Conservation (phyloP, 2,888 invertebrate species). For the Erebia palarica region DNA sequence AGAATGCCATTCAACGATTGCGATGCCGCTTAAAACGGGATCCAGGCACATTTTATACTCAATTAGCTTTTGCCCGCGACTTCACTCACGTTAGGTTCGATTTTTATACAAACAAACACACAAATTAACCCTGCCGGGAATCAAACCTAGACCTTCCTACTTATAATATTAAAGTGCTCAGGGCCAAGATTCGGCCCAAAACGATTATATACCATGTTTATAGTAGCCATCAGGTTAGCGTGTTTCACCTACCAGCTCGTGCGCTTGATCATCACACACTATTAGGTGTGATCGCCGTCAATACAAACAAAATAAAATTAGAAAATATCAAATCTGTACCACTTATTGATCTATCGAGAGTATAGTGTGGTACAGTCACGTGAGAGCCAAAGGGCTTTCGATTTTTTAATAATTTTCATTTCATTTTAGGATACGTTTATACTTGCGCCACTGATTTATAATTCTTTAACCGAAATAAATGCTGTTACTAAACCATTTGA, state of each 20-base stretch:
- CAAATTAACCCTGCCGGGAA: too few species aligned
- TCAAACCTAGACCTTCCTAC: too few species aligned
- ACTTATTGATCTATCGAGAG: neutral
- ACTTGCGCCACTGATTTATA: neutral
- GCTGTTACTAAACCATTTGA: too few species aligned
- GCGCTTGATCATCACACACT: conserved; percentile 6
- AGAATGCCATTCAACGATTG: conserved; percentile 35
- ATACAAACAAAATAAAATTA: conserved; percentile 10
- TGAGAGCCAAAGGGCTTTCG: neutral
- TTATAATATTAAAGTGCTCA: too few species aligned
- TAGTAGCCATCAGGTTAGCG: neutral
- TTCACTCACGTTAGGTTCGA: too few species aligned
- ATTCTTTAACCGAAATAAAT: neutral
- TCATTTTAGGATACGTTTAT: neutral
- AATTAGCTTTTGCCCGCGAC: too few species aligned
- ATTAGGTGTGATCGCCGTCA: conserved; percentile 9
- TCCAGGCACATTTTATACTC: neutral
- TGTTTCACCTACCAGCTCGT: neutral
- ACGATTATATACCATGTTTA: too few species aligned
- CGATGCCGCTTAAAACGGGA: conserved; percentile 25
- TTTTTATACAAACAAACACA: too few species aligned
- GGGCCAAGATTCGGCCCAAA: too few species aligned
- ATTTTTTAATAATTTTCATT: neutral
- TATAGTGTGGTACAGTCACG: neutral
- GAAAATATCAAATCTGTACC: neutral